These are phyloP conservation scores for Brachionus manjavacas DNA, from an alignment of 1,140 invertebrate species.

Conservation along the genomic window DNA sequence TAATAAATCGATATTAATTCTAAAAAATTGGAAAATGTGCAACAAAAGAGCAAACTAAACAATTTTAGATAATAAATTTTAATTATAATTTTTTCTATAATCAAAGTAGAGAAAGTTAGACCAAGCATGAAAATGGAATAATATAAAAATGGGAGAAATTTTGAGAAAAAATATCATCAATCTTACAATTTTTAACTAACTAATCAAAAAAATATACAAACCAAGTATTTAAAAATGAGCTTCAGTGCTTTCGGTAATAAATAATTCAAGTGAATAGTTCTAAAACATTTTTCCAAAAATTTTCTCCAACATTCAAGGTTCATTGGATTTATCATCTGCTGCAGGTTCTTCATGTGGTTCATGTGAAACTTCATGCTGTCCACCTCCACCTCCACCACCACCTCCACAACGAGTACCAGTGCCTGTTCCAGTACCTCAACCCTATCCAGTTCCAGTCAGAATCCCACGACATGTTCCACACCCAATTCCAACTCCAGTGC, in stretches of 20 bases:
- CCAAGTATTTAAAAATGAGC: neutral
- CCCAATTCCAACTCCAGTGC: slow-evolving; percentile 5
- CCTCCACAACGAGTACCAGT: neutral
- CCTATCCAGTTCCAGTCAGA: neutral
- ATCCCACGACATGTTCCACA: neutral
- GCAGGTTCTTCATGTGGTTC: neutral
- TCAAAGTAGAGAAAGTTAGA: neutral
- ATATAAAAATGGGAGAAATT: neutral
- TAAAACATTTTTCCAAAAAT: neutral
- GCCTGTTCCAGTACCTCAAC: neutral
- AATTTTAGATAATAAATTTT: neutral
- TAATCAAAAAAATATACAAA: neutral
- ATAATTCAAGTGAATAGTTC: neutral
- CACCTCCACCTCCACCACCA: neutral
- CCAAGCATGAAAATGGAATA: neutral
- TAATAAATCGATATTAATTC: neutral
- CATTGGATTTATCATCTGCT: neutral
- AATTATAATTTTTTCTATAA: neutral
- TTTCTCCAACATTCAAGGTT: neutral
- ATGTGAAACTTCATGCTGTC: neutral
- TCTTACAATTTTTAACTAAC: neutral
- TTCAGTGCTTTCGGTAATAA: neutral
- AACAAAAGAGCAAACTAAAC: neutral
- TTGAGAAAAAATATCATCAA: neutral
- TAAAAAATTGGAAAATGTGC: neutral